A percentile compares a stretch with the other conserved stretches of the same genome.
Evolutionary conservation across 2,113 vertebrate species (phyloP).

Genomic region (Sinocyclocheilus grahami): DNA sequence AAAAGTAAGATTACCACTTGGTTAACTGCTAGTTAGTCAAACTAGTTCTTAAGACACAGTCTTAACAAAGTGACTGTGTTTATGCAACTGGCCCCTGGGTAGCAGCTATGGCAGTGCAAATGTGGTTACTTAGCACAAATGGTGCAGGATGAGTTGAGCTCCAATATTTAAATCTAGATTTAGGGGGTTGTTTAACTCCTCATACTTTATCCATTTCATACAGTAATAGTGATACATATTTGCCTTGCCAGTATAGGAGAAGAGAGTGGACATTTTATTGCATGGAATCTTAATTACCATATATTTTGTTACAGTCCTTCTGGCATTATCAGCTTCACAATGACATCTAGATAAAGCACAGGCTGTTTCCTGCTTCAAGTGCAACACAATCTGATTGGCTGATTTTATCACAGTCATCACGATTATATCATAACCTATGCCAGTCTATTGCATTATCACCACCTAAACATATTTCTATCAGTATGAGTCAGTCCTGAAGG

Average conservation of each 20-base stretch:
- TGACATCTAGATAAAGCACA: conserved; percentile 16
- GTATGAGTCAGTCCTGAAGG: neutral
- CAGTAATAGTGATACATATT: neutral
- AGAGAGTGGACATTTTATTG: neutral
- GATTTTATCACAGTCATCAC: conserved; percentile 1
- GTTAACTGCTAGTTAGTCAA: no score
- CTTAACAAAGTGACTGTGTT: no score
- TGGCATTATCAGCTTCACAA: conserved; percentile 7
- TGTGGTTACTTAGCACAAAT: no score
- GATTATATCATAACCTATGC: conserved; percentile 8
- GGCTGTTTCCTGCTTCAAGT: neutral
- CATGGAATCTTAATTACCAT: neutral
- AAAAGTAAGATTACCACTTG: no score
- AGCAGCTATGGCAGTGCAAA: no score
- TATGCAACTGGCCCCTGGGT: neutral
- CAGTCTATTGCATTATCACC: neutral
- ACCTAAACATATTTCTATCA: neutral
- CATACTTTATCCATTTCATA: neutral
- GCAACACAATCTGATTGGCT: neutral
- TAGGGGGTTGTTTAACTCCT: neutral
- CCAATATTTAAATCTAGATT: neutral
- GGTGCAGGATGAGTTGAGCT: no score
- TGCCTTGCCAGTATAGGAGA: neutral
- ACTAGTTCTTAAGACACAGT: no score
- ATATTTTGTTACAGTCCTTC: neutral